Evolutionary conservation across 1,140 invertebrate genomes (phyloP), one percentile per base, ranked within the genome.

Genomic region (Cyphomyrmex costatus): DNA sequence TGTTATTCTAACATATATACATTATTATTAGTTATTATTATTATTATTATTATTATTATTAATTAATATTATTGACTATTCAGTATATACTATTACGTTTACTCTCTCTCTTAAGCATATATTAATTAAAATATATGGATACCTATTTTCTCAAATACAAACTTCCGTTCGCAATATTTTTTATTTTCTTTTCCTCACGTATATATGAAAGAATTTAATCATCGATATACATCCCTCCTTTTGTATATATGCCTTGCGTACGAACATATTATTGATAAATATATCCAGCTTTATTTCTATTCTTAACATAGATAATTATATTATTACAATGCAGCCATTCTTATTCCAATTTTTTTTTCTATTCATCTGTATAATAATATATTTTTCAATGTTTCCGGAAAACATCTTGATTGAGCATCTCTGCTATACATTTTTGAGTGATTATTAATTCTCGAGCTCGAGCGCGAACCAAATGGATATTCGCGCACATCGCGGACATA

Each of bases 121-220:
- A 88, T 89, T 88, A 92, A 42, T 92, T 90, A 88, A 93, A 88
- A 93, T 92, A 94, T 92, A 94, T 92, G 93, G 89, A 93, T 88
- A 83, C 89, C 87, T 94, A 93, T 93, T 93, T 93, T 89, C 65
- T 46, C 83, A 92, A 93, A 91, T 77, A 87, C 82, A 90, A 91
- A 85, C 27, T 68, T 73, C 60, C 30, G 33, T 61, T 84, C 53
- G 21, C 19, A 74, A 86, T 60, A 77, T 87, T 86, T 61, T 82
- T 51, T 42, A 86, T 89, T 68, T 79, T 16, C 77, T 85, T 68
- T 86, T 78, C 86, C 63, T 73, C 51, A 33, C 61, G 33, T 30
- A 36, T 21, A 65, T 42, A 58, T 19, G 71, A 79, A 24, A 80
- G 16, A 56, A 3, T 49, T 70, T 27, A 42, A 3, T n/a, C 46